Conservation (phyloP, 2,888 invertebrate genomes). For the Pterostichus niger region DNA sequence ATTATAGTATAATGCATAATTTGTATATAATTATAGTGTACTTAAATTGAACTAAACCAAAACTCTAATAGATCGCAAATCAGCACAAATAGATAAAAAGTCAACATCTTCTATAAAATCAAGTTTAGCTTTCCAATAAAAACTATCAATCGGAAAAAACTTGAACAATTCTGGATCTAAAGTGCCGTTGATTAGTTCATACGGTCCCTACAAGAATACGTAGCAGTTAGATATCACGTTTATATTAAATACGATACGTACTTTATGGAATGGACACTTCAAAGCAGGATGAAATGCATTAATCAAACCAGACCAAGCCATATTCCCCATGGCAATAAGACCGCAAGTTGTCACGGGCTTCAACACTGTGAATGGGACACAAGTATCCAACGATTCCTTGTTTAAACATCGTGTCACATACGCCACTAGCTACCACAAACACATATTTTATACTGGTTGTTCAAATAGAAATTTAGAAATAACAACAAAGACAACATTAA, state of each 20-base stretch:
- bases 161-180: conserved; percentile 3
- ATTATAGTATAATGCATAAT: no score
- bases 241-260: not conserved
- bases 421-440: conserved; percentile 16
- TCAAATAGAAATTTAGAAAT: no score
- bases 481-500: no score
- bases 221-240: not conserved
- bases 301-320: conserved; percentile 17
- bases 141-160: conserved; percentile 41
- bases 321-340: conserved; percentile 7
- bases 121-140: conserved; percentile 25
- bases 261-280: conserved; percentile 22
- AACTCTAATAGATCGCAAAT: conserved; percentile 20
- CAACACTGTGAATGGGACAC: conserved; percentile 25
- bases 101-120: conserved; percentile 20
- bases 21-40: no score
- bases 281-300: conserved; percentile 3
- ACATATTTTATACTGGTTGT: no score
- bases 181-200: conserved; percentile 31
- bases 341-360: conserved; percentile 22
- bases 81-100: not conserved
- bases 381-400: conserved; percentile 39
- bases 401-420: conserved; percentile 10
- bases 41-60: not conserved
- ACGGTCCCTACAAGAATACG: conserved; percentile 15